Evolutionary conservation across 2,888 invertebrate genomes (phyloP).

Genomic region (Troilus luridus): DNA sequence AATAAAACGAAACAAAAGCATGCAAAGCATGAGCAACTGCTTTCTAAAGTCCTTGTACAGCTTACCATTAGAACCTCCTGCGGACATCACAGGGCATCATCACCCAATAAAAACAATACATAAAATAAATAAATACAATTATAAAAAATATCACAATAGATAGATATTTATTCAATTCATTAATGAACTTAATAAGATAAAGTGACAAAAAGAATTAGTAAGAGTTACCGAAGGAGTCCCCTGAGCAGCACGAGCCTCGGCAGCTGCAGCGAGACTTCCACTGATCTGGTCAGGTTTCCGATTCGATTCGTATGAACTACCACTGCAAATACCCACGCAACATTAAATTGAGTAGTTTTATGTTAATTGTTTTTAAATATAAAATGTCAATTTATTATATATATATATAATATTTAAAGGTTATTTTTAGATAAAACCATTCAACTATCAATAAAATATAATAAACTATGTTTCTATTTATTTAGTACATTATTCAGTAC

Average conservation of each 20-base stretch:
- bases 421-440: no score
- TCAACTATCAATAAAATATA: no score
- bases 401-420: no score
- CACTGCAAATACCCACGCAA: constrained; percentile 68
- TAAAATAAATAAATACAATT: constrained; percentile 36
- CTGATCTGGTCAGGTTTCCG: constrained; percentile 72
- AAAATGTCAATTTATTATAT: no score
- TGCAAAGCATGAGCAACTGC: constrained; percentile 42
- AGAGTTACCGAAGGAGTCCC: constrained; percentile 67
- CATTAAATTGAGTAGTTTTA: background rate
- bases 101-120: constrained; percentile 59
- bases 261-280: constrained; percentile 70
- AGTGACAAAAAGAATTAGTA: background rate
- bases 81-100: constrained; percentile 56
- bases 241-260: constrained; percentile 70
- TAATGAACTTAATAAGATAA: background rate
- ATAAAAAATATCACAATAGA: background rate
- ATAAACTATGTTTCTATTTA: no score
- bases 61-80: constrained; percentile 59
- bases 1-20: constrained; percentile 31
- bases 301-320: constrained; percentile 77
- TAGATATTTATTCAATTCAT: background rate
- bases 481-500: no score
- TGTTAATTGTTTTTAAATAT: no score
- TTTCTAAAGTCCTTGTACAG: constrained; percentile 51